These are phyloP conservation scores for Drosophila setosimentum DNA, from an alignment of 2,888 invertebrate species.

Conservation along the genomic window DNA sequence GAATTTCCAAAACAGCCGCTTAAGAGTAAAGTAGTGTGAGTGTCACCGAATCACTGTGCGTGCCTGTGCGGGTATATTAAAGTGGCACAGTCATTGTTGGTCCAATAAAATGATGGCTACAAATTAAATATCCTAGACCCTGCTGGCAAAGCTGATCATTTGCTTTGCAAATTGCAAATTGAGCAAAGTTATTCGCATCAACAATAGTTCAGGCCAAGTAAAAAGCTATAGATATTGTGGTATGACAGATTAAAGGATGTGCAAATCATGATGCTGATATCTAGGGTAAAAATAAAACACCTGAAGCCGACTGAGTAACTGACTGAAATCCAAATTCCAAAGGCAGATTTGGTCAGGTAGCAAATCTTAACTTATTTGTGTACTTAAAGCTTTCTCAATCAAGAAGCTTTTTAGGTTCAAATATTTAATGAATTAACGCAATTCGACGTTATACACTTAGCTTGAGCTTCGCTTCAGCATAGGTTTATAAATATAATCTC, in stretches of 20 bases:
- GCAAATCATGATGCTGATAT: neutral
- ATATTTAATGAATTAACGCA: neutral
- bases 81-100: slow-evolving; percentile 35
- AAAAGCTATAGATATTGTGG: neutral
- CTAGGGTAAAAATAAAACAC: neutral
- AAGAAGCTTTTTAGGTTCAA: neutral
- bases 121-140: slow-evolving; percentile 71
- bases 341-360: neutral
- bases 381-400: neutral
- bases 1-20: slow-evolving; percentile 68
- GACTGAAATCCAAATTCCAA: neutral
- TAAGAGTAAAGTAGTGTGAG: slow-evolving; percentile 22
- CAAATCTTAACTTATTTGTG: neutral
- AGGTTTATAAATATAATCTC: slow-evolving; percentile 12
- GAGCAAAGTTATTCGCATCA: neutral
- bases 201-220: neutral
- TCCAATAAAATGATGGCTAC: slow-evolving; percentile 71
- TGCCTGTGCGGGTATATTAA: neutral
- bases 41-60: neutral
- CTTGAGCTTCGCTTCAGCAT: slow-evolving; percentile 1
- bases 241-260: neutral
- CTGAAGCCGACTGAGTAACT: neutral
- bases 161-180: slow-evolving; percentile 21
- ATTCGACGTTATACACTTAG: neutral
- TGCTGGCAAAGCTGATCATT: slow-evolving; percentile 9